Conservation (phyloP, 2,797 vertebrate genomes). For the Gallirallus australis region DNA sequence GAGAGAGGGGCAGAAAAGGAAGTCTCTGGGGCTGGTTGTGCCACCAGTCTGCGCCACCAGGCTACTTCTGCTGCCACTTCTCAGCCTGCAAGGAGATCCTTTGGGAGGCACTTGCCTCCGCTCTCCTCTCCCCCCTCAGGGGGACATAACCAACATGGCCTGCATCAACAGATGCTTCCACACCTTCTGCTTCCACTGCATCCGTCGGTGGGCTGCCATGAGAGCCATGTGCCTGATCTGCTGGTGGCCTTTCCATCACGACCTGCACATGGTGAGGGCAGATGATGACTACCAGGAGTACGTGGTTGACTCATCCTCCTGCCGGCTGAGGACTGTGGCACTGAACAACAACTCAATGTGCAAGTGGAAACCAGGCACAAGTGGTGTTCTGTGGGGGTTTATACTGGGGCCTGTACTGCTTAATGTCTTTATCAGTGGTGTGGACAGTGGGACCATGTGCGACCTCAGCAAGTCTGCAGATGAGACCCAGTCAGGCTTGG, state of each 20-base stretch:
- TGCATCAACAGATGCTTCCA: too few species aligned
- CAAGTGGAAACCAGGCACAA: too few species aligned
- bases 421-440: too few species aligned
- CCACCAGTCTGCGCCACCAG: not conserved
- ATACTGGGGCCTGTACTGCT: too few species aligned
- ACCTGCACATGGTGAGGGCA: not conserved
- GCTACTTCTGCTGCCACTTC: not conserved
- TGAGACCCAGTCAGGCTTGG: too few species aligned
- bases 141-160: not conserved
- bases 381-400: too few species aligned
- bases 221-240: not conserved
- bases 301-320: accelerated
- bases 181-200: not conserved
- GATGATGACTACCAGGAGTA: not conserved
- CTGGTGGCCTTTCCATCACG: not conserved
- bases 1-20: not conserved
- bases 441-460: too few species aligned
- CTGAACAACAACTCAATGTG: too few species aligned
- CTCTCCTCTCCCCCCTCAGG: not conserved
- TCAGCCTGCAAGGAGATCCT: not conserved
- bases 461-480: too few species aligned
- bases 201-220: not conserved
- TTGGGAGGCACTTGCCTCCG: not conserved
- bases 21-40: not conserved
- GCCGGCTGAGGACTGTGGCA: too few species aligned